Percentiles rank a stretch among this genome's conserved stretches.
Evolutionary conservation across 2,797 vertebrate genomes (phyloP).

Genomic region (Enteromius thamalakanensis): DNA sequence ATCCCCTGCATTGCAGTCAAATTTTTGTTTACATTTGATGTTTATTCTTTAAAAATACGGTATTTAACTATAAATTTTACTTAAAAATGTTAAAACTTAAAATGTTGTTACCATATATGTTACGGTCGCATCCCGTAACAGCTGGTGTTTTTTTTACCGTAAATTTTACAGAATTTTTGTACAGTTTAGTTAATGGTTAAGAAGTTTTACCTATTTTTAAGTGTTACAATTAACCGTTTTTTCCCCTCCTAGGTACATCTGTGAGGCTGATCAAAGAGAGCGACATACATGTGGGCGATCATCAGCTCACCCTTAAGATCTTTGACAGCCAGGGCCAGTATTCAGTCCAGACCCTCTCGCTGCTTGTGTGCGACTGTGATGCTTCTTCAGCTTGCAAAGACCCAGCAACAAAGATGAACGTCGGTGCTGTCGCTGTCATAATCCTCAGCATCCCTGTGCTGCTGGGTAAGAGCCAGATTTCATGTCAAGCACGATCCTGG

Average conservation of each 20-base stretch:
- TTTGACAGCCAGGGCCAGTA: conserved; percentile 4
- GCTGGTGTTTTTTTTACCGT: too few relatives aligned
- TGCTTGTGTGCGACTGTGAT: conserved; percentile 10
- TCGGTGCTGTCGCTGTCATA: not conserved
- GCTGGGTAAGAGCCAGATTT: conserved; percentile 8
- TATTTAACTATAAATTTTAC: too few relatives aligned
- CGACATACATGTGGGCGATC: not conserved
- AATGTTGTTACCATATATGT: too few relatives aligned
- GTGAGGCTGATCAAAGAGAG: conserved; percentile 29
- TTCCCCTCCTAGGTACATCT: not conserved
- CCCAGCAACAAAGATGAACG: not conserved
- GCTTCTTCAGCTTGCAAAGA: conserved; percentile 1
- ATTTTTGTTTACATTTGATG: too few relatives aligned
- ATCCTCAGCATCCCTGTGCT: not conserved
- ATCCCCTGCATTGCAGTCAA: too few relatives aligned
- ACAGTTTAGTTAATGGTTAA: too few relatives aligned
- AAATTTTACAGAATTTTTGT: too few relatives aligned
- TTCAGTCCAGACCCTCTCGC: conserved; percentile 1
- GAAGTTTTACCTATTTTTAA: too few relatives aligned
- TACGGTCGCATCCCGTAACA: too few relatives aligned
- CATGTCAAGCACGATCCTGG: not conserved
- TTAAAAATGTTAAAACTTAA: too few relatives aligned
- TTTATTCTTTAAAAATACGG: too few relatives aligned
- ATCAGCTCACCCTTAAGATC: conserved; percentile 11
- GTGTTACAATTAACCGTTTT: too few relatives aligned